Evolutionary conservation across 23 tunicate species (phyloP), one percentile per base, ranked within the genome.

Genomic region (Botrylloides violaceus): DNA sequence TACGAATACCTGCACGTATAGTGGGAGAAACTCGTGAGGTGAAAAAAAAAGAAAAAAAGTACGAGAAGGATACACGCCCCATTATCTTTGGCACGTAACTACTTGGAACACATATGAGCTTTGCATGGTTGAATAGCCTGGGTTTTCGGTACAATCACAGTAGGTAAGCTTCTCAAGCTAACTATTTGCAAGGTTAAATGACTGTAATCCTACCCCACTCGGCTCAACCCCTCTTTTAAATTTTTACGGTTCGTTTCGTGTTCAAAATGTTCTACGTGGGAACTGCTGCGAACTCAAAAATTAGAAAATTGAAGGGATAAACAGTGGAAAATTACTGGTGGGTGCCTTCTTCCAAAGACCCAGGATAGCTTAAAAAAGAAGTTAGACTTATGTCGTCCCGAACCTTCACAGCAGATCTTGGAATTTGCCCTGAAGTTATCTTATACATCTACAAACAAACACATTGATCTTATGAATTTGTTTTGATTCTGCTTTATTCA

Each of bases 171-270:
- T 15, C 53, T 43, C 53, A 9, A 43, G 15, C 53, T 43, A 7
- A 43, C 53, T 43, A 43, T 43, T 43, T 43, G 53, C 53, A 43
- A 43, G 53, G 53, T 43, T 43, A 43, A 43, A 43, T 43, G 53
- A 43, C 53, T 43, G 70, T 63, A 63, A 63, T 63, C 70, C 70
- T 63, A 63, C 70, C 70, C 70, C 19, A 29, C 70, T 33, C 70
- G 19, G 70, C 33, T 63, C 35, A 63, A 33, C 70, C 70, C 70
- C 70, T 63, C 70, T 63, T 63, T n/a, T 63, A 63, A 63, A 63
- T 63, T 33, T 63, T 63, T 63, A 31, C 70, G 70, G 35, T 63
- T 63, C 34, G 29, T 63, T 63, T 63, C 18, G 7, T 63, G 26
- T 31, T 4, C 34, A 63, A 43, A 43, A 43, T 43, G 53, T 43